These are phyloP conservation scores for Aphelinus certus DNA, from an alignment of 1,140 invertebrate genomes.

Conservation along the genomic window DNA sequence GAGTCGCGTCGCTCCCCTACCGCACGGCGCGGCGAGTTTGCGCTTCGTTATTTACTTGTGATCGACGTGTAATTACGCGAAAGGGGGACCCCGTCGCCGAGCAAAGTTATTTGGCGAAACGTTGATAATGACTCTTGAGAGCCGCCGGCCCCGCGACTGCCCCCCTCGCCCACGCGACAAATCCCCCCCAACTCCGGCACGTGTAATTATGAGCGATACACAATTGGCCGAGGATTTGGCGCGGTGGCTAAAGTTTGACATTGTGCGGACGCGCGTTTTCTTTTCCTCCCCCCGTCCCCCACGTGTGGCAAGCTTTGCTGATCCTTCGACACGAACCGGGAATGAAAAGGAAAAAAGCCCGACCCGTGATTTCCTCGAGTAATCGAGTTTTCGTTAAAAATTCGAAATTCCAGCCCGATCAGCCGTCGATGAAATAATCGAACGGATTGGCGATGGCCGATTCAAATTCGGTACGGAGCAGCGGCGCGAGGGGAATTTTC, in stretches of 20 bases:
- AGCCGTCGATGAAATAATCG: no score
- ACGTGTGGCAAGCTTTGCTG: neutral
- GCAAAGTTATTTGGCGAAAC: conserved; percentile 45
- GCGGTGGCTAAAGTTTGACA: neutral
- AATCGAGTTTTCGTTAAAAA: no score
- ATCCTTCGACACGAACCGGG: no score
- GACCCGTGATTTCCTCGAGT: no score
- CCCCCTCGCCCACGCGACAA: neutral
- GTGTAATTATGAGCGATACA: conserved; percentile 23
- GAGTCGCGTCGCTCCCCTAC: no score
- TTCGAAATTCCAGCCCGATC: no score
- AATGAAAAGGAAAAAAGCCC: no score
- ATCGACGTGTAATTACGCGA: conserved; percentile 51
- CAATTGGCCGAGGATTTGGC: conserved; percentile 7
- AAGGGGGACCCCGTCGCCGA: conserved; percentile 18
- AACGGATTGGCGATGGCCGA: no score
- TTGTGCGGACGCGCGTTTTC: neutral
- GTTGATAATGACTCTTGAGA: conserved; percentile 29
- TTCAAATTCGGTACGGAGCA: neutral
- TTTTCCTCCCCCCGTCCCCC: neutral
- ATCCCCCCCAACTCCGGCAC: neutral
- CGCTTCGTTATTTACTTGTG: conserved; percentile 45
- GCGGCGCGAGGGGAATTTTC: neutral
- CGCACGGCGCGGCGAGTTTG: conserved; percentile 29
- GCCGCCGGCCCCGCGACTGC: neutral